Evolutionary conservation across 2,888 invertebrate species (phyloP).

Genomic region (Tenthredo distinguenda): DNA sequence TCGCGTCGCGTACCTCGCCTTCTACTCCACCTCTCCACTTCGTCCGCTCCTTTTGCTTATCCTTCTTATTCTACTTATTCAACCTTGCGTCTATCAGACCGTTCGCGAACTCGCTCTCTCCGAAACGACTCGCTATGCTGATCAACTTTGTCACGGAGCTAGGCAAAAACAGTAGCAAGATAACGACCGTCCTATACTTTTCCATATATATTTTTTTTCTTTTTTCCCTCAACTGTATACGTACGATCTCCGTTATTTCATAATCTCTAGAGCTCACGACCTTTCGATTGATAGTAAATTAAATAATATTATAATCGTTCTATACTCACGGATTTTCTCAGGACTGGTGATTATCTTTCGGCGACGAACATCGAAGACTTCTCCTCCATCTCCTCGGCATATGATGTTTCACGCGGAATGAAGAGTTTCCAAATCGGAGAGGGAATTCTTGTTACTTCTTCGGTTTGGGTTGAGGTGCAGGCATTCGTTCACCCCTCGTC

Average conservation of each 20-base stretch:
- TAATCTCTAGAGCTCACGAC: too few species aligned
- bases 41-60: not conserved
- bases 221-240: not conserved
- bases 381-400: not conserved
- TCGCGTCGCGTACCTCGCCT: not conserved
- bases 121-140: not conserved
- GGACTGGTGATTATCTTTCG: not conserved
- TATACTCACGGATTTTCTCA: not conserved
- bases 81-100: not conserved
- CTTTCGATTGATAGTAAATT: too few species aligned
- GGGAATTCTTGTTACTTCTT: not conserved
- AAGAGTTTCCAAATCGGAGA: not conserved
- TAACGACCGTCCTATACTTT: too few species aligned
- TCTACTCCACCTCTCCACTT: not conserved
- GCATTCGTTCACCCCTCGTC: constrained; percentile 15
- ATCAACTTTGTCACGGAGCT: constrained; percentile 28
- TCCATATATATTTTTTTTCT: not conserved
- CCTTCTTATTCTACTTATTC: not conserved
- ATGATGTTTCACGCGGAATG: not conserved
- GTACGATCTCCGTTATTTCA: too few species aligned
- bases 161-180: not conserved
- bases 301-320: too few species aligned
- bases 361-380: not conserved
- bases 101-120: not conserved
- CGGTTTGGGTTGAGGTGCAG: not conserved